phyloP scores from a whole-genome alignment of 2,888 invertebrate species.

The Gasteruption jaculator region DNA sequence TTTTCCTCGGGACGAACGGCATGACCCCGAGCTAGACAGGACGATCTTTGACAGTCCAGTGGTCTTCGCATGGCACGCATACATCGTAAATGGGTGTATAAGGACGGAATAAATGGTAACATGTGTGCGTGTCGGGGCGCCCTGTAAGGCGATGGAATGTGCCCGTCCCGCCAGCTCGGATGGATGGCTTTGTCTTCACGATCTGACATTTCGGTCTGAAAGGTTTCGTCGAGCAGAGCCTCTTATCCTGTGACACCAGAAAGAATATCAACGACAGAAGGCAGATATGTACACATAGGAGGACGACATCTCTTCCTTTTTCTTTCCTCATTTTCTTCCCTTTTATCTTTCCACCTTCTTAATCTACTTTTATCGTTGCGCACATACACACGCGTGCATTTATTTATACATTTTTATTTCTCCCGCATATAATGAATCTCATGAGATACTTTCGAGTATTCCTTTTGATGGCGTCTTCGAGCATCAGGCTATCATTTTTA shows the following conservation, averaged over 20 bases:
- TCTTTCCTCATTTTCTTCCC: no score
- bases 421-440: no score
- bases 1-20: slow-evolving; percentile 32
- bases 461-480: no score
- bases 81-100: slow-evolving; percentile 21
- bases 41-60: slow-evolving; percentile 23
- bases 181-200: slow-evolving; percentile 42
- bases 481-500: no score
- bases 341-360: no score
- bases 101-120: no score
- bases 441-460: no score
- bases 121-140: slow-evolving; percentile 26
- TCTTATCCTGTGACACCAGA: slow-evolving; percentile 16
- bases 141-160: slow-evolving; percentile 44
- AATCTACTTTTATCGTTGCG: no score
- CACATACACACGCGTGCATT: no score
- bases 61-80: slow-evolving; percentile 15
- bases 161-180: slow-evolving; percentile 31
- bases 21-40: slow-evolving; percentile 35
- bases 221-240: slow-evolving; percentile 23
- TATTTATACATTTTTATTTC: no score
- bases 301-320: no score
- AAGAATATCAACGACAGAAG: slow-evolving; percentile 11
- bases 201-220: slow-evolving; percentile 37
- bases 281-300: no score